Evolutionary conservation across 2,888 invertebrate species (phyloP), one percentile per base, ranked within the genome.

Genomic region (Eupithecia exiguata): DNA sequence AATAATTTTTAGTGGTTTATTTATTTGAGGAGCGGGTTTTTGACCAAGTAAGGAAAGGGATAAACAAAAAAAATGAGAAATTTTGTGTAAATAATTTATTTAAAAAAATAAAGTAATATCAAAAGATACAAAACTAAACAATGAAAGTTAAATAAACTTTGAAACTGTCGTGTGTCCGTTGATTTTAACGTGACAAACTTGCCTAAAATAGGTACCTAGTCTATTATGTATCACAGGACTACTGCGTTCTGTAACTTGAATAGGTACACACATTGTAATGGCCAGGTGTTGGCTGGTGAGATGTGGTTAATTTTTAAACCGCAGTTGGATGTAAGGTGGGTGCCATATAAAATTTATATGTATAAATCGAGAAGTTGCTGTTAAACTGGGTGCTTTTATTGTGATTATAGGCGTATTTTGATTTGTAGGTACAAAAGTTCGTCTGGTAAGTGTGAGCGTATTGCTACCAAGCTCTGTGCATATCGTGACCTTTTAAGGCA

Each of bases 401-500:
- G 93, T 93, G 93, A 91, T 81, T 84, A 83, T 84, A 88, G 88
- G 89, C 87, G 85, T 85, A 87, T 81, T 84, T 88, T 87, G 86
- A 86, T 89, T 88, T 88, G 86, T 90, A 49, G 63, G 71, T 75
- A 92, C 89, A 90, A 86, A 88, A 86, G 83, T 86, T 87, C 84
- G 89, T 92, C 92, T 93, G 94, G 94, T 91, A 93, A 93, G 93
- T 94, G 94, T 92, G 93, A 92, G 93, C 93, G 91, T 92, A 92
- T 90, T 87, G 87, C 92, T 92, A 92, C 91, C 88, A 93, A 93
- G 93, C 94, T 90, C 88, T 90, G 94, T 94, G 94, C 93, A 88
- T 86, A 83, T 88, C 82, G 91, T 92, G 92, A 89, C 83, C 82
- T 81, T n/a, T 89, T 88, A 18, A 75, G 79, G 89, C 89, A 89